These are phyloP conservation scores for Polyommatus iphigenia DNA, from an alignment of 2,888 invertebrate species.

Conservation along the genomic window DNA sequence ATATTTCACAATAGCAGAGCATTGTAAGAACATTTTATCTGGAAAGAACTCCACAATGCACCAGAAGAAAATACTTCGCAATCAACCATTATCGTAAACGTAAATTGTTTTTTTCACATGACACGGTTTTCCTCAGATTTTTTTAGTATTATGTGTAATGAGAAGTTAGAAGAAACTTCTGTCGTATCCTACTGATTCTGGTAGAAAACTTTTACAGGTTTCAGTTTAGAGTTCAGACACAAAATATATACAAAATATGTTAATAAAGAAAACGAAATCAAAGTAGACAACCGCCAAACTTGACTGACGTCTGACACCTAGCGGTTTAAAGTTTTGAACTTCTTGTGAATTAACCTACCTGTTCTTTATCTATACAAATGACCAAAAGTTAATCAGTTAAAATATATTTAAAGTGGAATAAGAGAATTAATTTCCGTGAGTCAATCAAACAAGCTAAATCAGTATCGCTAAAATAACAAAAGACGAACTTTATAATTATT, in stretches of 20 bases:
- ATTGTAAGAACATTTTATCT: constrained; percentile 49
- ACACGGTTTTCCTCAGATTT: background rate
- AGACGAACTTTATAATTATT: constrained; percentile 29
- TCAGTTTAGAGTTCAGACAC: background rate
- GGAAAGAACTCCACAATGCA: constrained; percentile 24
- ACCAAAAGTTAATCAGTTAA: background rate
- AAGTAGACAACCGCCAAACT: background rate
- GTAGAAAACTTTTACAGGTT: background rate
- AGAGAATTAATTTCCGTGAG: constrained; percentile 58
- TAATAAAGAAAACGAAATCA: background rate
- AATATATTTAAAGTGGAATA: constrained; percentile 23
- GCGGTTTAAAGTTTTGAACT: background rate
- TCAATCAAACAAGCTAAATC: constrained; percentile 60
- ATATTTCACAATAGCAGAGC: constrained; percentile 62
- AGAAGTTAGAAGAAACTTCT: background rate
- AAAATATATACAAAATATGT: background rate
- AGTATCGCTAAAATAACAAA: constrained; percentile 44
- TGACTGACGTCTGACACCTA: background rate
- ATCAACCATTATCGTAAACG: constrained; percentile 33
- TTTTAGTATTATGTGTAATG: background rate
- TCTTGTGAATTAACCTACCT: background rate
- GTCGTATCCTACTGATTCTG: background rate
- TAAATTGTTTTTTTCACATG: constrained; percentile 11
- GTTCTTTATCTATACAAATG: background rate
- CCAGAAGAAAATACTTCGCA: constrained; percentile 22